Base-by-base conservation (phyloP, 2,888 invertebrate species). In the Synergus japonicus region DNA sequence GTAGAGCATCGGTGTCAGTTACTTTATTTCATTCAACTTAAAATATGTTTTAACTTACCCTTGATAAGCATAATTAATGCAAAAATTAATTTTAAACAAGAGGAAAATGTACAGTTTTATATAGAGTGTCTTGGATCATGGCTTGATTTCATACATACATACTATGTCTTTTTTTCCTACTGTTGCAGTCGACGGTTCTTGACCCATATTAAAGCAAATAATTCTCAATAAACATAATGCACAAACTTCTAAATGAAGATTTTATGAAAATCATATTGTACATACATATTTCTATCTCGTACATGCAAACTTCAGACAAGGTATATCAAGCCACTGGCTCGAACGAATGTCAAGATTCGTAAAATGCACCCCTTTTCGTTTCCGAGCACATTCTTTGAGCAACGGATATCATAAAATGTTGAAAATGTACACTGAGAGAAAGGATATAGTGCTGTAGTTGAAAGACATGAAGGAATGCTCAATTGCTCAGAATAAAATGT, bases 191-290 rank as follows among this genome's bases (percentile, higher is more conserved):
- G 29, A 29, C 29, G 29, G 29, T 29, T 29, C 29, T 29, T 29
- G 29, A 29, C 3, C 29, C 29, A 29, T 3, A 29, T 29, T 29
- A 29, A 29, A 3, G 3, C 29, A 29, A 29, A 29, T 29, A 29
- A 29, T 29, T 29, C 29, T 29, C 29, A 2, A 29, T 29, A 29
- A 29, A 29, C 29, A 29, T 2, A 29, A 29, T 9, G 37, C n/a
- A 43, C 37, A 15, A 41, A 41, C n/a, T 65, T 65, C 4, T 65
- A 65, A 43, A 43, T 65, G 65, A 65, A 65, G 37, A 65, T 65
- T 65, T 65, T 65, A 65, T 65, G 9, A 41, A 65, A 65, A 65
- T 65, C 10, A 8, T 65, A 43, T 43, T 29, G 29, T 29, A 29
- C n/a, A 41, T 65, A n/a, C 10, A 65, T 65, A 37, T 41, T n/a